phyloP scores from a whole-genome alignment of 2,797 vertebrate genomes.

The Gymnothorax javanicus region DNA sequence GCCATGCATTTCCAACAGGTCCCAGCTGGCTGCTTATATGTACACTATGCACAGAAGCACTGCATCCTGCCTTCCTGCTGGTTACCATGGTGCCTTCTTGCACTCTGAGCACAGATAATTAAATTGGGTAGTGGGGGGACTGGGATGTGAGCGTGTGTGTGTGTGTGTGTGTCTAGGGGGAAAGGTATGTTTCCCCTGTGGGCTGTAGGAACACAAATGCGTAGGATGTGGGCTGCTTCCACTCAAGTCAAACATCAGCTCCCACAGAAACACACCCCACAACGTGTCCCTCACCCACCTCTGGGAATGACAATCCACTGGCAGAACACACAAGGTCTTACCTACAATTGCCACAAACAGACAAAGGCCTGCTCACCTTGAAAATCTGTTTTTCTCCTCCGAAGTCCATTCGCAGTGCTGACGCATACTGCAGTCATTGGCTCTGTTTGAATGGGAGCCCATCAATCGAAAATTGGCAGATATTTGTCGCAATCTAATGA shows the following conservation, averaged over 20 bases:
- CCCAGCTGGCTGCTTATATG: background rate
- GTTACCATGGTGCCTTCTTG: constrained; percentile 52
- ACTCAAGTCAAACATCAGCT: background rate
- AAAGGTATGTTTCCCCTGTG: background rate
- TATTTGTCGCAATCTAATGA: constrained; percentile 35
- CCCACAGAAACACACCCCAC: background rate
- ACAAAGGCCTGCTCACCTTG: background rate
- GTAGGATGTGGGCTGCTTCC: background rate
- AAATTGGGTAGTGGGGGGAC: constrained; percentile 31
- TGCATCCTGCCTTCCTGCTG: constrained; percentile 39
- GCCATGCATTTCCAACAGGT: constrained; percentile 41
- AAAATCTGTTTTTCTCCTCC: background rate
- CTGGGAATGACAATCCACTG: background rate
- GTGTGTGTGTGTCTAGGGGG: background rate
- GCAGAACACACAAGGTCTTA: background rate
- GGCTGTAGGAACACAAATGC: background rate
- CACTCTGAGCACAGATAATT: constrained; percentile 50
- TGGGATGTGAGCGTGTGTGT: background rate
- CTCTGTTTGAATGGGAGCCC: constrained; percentile 1
- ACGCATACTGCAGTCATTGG: background rate
- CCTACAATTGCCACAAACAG: background rate
- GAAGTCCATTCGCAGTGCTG: background rate
- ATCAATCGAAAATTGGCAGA: constrained; percentile 29
- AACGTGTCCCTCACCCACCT: background rate
- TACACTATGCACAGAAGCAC: constrained; percentile 20